Evolutionary conservation across 2,113 vertebrate species (phyloP).

Genomic region (Paraplagusia blochii): DNA sequence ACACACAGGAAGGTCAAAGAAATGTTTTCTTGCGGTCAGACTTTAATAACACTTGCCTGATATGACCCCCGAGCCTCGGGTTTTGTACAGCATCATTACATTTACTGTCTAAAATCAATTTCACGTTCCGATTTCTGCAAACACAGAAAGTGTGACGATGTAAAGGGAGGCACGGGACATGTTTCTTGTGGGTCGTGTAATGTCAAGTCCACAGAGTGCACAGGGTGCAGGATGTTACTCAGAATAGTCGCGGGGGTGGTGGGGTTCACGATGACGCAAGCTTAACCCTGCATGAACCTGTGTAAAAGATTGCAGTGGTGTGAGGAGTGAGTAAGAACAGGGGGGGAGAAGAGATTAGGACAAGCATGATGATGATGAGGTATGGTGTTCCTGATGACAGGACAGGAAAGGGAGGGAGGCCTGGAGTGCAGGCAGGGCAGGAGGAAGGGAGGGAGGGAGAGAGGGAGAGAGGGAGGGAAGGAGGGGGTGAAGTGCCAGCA

Average conservation of each 20-base stretch:
- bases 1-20: too few relatives aligned
- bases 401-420: slow-evolving; percentile 6
- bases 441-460: slow-evolving; percentile 1
- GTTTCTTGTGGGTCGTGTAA: too few relatives aligned
- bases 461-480: slow-evolving; percentile 10
- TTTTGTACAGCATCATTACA: too few relatives aligned
- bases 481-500: slow-evolving; percentile 26
- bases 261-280: slow-evolving; percentile 19
- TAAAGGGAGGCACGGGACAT: too few relatives aligned
- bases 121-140: too few relatives aligned
- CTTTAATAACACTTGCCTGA: too few relatives aligned
- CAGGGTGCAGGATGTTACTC: too few relatives aligned
- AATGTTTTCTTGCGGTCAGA: too few relatives aligned
- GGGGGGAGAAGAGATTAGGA: slow-evolving; percentile 36
- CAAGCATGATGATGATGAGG: slow-evolving; percentile 38
- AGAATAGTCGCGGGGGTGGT: background rate
- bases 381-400: slow-evolving; percentile 27
- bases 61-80: too few relatives aligned
- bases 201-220: background rate
- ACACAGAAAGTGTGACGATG: too few relatives aligned
- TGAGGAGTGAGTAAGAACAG: slow-evolving; percentile 45
- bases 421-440: background rate
- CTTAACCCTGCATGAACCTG: slow-evolving; percentile 38
- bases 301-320: slow-evolving; percentile 21
- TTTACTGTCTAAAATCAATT: too few relatives aligned